Evolutionary conservation across 2,113 vertebrate species (phyloP).

Genomic region (Sus scrofa): T2T-Sscrofa CM000824.6:223797501-223798000

Average conservation of each 20-base stretch:
- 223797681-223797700: neutral
- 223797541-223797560: neutral
- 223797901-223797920: too few species aligned
- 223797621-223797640: neutral
- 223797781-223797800: neutral
- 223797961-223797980: neutral
- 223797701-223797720: neutral
- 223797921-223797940: neutral
- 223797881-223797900: too few species aligned
- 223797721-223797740: neutral
- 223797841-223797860: neutral
- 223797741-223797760: neutral
- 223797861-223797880: neutral
- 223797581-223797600: neutral
- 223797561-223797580: neutral
- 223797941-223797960: neutral
- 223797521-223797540: neutral
- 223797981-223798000: neutral
- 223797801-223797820: neutral
- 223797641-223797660: neutral
- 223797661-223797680: neutral
- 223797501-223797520: too few species aligned
- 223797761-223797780: neutral
- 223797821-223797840: neutral
- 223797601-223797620: neutral